Evolutionary conservation across 1,140 invertebrate species (phyloP), one percentile per base, ranked within the genome.

Genomic region (Leguminivora glycinivorella): DNA sequence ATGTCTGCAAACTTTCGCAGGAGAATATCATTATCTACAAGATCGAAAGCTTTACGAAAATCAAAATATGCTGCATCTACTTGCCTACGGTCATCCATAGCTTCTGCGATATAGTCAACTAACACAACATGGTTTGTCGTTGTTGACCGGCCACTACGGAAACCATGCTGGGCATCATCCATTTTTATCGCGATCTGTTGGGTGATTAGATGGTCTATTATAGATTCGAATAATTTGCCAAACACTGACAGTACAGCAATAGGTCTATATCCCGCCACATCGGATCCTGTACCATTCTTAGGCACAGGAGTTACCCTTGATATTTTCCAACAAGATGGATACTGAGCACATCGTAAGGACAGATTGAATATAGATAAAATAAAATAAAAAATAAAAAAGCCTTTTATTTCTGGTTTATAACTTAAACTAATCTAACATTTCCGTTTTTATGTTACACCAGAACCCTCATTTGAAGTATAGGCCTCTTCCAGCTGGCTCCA

Each of bases 31-130:
- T 72, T 72, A 68, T 75, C 19, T 4, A 73, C 70, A 0, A 70
- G 56, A 63, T 75, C 71, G 26, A 75, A 75, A 1, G 70, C 69
- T 40, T 73, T 72, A 56, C 52, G 56, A 24, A 73, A 73, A 26
- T 75, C 74, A 19, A 75, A 71, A 52, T 71, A 75, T 19, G 68
- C 68, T 24, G 71, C 71, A n/a, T 75, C 74, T 7, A 71, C 68
- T 52, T 75, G 74, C 17, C 68, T 29, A 4, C 67, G 47, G 0
- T 1, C n/a, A 24, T 72, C 74, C 34, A 75, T 68, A 31, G 22
- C 22, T 25, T 56, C 25, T 14, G 38, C 25, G 25, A 72, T 25
- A 26, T 75, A 52, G 14, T 63, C 68, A 22, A 75, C 26, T 4
- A 47, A 68, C 17, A 25, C 52, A 1, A 72, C 47, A 5, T 43